Conservation (phyloP, 2,113 vertebrate species). For the Vulpes ferrilata region DNA sequence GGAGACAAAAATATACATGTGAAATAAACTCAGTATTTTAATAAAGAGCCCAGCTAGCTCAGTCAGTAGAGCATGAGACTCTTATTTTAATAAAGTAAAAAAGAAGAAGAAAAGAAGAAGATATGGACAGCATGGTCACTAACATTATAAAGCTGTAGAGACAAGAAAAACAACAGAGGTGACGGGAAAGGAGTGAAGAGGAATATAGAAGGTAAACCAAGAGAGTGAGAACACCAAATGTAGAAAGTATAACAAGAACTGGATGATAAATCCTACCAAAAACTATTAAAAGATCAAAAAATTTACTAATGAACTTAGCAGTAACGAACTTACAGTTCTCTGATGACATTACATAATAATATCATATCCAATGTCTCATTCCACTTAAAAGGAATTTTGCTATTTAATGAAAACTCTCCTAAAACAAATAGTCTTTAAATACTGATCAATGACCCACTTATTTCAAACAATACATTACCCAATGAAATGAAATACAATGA, state of each 20-base stretch:
- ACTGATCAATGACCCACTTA: slow-evolving; percentile 39
- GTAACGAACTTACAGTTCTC: slow-evolving; percentile 6
- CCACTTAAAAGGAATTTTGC: slow-evolving; percentile 44
- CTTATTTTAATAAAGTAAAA: slow-evolving; percentile 85
- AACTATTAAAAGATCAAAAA: slow-evolving; percentile 10
- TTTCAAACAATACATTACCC: slow-evolving; percentile 56
- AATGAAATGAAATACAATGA: slow-evolving; percentile 31
- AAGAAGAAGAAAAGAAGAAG: not conserved
- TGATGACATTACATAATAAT: not conserved
- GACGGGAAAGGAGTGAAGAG: not conserved
- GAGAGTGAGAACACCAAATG: not conserved
- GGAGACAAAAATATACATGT: not conserved
- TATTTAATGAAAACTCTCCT: slow-evolving; percentile 49
- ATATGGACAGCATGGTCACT: not conserved
- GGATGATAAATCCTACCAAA: not conserved
- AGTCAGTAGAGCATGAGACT: slow-evolving; percentile 97
- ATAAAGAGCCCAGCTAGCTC: slow-evolving; percentile 91
- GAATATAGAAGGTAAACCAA: not conserved
- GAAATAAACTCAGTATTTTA: not conserved
- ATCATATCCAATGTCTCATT: not conserved
- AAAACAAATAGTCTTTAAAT: slow-evolving; percentile 62
- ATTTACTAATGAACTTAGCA: not conserved
- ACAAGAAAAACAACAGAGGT: not conserved
- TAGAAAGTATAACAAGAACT: slow-evolving; percentile 16
- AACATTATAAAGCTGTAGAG: not conserved